Evolutionary conservation across 2,113 vertebrate species (phyloP), one percentile per base, ranked within the genome.

Genomic region (Callionymus lyra): DNA sequence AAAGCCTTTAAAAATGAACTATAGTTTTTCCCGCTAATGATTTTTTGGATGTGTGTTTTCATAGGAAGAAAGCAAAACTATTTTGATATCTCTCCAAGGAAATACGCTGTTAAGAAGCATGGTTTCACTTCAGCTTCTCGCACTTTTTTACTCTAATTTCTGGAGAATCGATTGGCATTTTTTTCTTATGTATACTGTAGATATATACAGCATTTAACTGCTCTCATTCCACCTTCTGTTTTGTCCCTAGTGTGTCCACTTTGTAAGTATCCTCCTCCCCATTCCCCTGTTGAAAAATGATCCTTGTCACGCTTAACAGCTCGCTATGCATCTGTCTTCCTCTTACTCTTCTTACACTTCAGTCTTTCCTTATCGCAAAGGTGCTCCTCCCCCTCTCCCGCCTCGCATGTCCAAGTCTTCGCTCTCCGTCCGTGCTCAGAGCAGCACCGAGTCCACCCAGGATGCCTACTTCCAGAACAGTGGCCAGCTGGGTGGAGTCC

Each of bases 291-390:
- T 40, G 16, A 47, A 8, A 33, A 32, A 34, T 44, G 34, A 6
- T 15, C 42, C 41, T 21, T 48, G 40, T 51, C 44, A 17, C 59
- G 53, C 37, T 42, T 77, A 76, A 77, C 64, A 50, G 10, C 47
- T 52, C 47, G 16, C 67, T 64, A 1, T 66, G 38, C 47, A 53
- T 71, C 37, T 72, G 19, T 75, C 43, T 68, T 63, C 44, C 47
- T 57, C 41, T 49, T 42, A 1, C 55, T 74, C 64, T 66, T 62
- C 56, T 63, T 34, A 47, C 49, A 44, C 72, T 57, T 57, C 81
- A 98, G 95, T 94, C 81, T 95, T 98, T 83, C 90, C 90, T 69
- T 94, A 95, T 81, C 84, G 92, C 76, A 97, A 96, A 89, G 92
- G 88, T 72, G 80, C 73, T 47, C 92, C 92, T 65, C 92, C 94